Evolutionary conservation across 2,888 invertebrate species (phyloP).

Genomic region (Cecidostiba fungosa): DNA sequence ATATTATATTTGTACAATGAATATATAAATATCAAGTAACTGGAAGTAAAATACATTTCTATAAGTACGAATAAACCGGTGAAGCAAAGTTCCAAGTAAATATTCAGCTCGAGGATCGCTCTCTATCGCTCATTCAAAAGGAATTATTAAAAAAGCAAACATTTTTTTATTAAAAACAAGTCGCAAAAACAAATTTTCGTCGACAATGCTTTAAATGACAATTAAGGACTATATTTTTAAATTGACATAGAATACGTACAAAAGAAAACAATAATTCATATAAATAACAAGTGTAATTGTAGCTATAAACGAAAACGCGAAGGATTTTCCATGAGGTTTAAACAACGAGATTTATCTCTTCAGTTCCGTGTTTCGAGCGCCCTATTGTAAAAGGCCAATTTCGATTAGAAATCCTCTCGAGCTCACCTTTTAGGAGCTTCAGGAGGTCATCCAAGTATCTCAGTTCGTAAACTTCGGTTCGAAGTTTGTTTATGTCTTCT

Average conservation of each 20-base stretch:
- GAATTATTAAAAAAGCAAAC: slow-evolving; percentile 13
- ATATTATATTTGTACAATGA: slow-evolving; percentile 61
- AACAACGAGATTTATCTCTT: slow-evolving; percentile 75
- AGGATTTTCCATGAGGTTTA: slow-evolving; percentile 56
- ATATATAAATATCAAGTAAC: slow-evolving; percentile 47
- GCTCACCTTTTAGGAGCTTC: slow-evolving; percentile 74
- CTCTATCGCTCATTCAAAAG: slow-evolving; percentile 11
- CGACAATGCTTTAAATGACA: slow-evolving; percentile 52
- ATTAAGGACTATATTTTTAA: slow-evolving; percentile 29
- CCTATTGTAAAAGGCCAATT: slow-evolving; percentile 76
- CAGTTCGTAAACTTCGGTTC: slow-evolving; percentile 73
- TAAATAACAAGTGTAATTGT: slow-evolving; percentile 18
- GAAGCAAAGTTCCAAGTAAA: slow-evolving; percentile 37
- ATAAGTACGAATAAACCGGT: background rate
- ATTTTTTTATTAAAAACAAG: slow-evolving; percentile 48
- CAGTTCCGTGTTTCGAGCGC: slow-evolving; percentile 67
- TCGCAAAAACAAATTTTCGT: slow-evolving; percentile 41
- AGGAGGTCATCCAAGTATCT: slow-evolving; percentile 76
- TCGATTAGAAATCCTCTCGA: slow-evolving; percentile 74
- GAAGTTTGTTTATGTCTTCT: slow-evolving; percentile 70
- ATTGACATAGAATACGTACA: slow-evolving; percentile 44
- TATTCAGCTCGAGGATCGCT: slow-evolving; percentile 23
- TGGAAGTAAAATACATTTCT: slow-evolving; percentile 25
- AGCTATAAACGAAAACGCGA: slow-evolving; percentile 34
- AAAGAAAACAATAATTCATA: slow-evolving; percentile 50